phyloP scores from a whole-genome alignment of 2,797 vertebrate species.

The Rhadinocentrus ornatus region DNA sequence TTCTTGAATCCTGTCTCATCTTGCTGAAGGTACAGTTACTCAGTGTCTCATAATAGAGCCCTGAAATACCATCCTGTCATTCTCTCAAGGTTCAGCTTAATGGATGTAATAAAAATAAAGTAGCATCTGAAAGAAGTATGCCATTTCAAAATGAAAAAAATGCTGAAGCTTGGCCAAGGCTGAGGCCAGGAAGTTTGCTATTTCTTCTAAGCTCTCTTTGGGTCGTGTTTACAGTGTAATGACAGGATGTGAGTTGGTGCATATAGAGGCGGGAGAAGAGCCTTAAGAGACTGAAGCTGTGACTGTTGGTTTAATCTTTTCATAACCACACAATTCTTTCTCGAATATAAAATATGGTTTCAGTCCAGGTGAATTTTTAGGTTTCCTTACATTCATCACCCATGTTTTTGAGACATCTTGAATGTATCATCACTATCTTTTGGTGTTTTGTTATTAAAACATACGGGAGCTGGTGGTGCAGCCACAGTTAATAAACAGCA shows the following conservation, averaged over 20 bases:
- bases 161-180: slow-evolving; percentile 13
- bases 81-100: not conserved
- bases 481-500: too few relatives aligned
- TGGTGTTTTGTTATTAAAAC: too few relatives aligned
- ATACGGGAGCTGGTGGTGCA: too few relatives aligned
- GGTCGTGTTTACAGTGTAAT: slow-evolving; percentile 15
- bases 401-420: too few relatives aligned
- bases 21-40: slow-evolving; percentile 14
- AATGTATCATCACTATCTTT: too few relatives aligned
- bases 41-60: not conserved
- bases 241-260: slow-evolving; percentile 9
- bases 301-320: slow-evolving; percentile 21
- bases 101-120: slow-evolving; percentile 17
- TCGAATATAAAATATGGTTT: slow-evolving; percentile 8
- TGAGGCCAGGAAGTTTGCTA: not conserved
- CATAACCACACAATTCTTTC: not conserved
- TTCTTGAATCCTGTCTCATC: slow-evolving; percentile 26
- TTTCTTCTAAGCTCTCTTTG: slow-evolving; percentile 8
- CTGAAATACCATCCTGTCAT: slow-evolving; percentile 17
- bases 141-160: slow-evolving; percentile 20
- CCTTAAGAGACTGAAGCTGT: slow-evolving; percentile 4
- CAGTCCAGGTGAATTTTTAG: not conserved
- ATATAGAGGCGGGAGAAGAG: slow-evolving; percentile 13
- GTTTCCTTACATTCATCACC: not conserved
- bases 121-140: slow-evolving; percentile 28